phyloP scores from a whole-genome alignment of 2,888 invertebrate genomes.

The Ganaspis brasiliensis region DNA sequence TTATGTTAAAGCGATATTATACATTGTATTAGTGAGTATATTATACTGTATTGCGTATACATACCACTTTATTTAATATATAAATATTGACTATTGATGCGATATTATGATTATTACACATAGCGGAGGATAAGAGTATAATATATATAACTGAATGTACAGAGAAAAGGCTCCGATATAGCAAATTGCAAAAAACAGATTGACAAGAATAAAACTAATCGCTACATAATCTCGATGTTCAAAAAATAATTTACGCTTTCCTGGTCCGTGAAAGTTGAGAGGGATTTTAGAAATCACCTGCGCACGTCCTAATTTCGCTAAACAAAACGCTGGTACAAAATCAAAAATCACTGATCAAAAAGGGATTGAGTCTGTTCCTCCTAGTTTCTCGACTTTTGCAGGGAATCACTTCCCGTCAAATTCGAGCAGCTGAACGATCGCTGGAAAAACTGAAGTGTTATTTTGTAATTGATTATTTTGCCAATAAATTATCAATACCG shows the following conservation, averaged over 20 bases:
- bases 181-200: constrained; percentile 36
- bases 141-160: constrained; percentile 57
- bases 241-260: constrained; percentile 51
- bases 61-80: constrained; percentile 73
- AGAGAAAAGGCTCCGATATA: constrained; percentile 47
- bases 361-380: background rate
- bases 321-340: constrained; percentile 21
- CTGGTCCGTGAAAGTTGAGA: constrained; percentile 35
- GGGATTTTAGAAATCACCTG: background rate
- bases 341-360: background rate
- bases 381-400: too few species aligned
- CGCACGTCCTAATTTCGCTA: constrained; percentile 14
- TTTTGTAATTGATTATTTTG: too few species aligned
- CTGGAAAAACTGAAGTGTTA: too few species aligned
- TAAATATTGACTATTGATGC: constrained; percentile 63
- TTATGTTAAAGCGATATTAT: constrained; percentile 74
- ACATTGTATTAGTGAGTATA: constrained; percentile 73
- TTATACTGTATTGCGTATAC: constrained; percentile 73
- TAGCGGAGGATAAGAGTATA: constrained; percentile 61
- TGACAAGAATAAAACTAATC: constrained; percentile 50
- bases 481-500: too few species aligned
- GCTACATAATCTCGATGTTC: constrained; percentile 58
- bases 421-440: too few species aligned
- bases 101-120: constrained; percentile 62
- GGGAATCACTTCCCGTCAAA: too few species aligned